Base-by-base conservation (phyloP, 2,113 vertebrate species). In the Lagenorhynchus albirostris region DNA sequence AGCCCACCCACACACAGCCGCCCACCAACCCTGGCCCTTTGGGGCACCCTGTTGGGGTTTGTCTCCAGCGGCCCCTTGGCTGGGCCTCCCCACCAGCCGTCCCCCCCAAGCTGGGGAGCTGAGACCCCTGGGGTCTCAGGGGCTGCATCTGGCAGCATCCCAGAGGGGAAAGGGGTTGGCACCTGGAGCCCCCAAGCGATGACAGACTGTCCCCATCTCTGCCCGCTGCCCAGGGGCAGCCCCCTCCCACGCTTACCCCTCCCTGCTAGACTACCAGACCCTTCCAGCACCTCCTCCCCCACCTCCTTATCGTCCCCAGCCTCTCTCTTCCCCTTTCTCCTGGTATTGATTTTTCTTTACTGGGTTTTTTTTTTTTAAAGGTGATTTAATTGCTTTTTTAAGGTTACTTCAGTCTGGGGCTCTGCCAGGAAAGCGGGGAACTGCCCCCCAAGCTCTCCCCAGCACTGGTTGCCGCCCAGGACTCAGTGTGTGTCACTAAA, bases 371-470 rank as follows among this genome's bases (percentile, higher is more conserved):
- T 84, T 97, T 71, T 71, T 38, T 18, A 68, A 97, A 98, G 96
- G 98, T 98, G 97, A 96, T 97, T 98, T 98, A 97, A 98, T 98
- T 98, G 98, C 97, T 97, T 98, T 98, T 98, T 98, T 98, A 98
- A 98, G 97, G 97, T 98, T 98, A 98, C 94, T 97, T 97, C 92
- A 96, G 89, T 97, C 96, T 97, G 96, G 97, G 97, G 29, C 95
- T 94, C 94, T 96, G 96, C 97, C 97, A 98, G 97, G 96, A 95
- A 97, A 95, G 38, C 1, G 17, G 84, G 96, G 94, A 95, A 29
- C 96, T 97, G 62, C 12, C 90, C 96, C 95, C 95, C 80, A 93
- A 86, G 68, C 89, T 96, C 73, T 93, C 71, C 87, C 50, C 89
- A 86, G 89, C 9, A n/a, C 71, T 60, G 25, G 0, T 36, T 29